Percentiles rank a stretch among this genome's conserved stretches.
Conservation (phyloP, 2,113 vertebrate species). For the Puntigrus tetrazona region DNA sequence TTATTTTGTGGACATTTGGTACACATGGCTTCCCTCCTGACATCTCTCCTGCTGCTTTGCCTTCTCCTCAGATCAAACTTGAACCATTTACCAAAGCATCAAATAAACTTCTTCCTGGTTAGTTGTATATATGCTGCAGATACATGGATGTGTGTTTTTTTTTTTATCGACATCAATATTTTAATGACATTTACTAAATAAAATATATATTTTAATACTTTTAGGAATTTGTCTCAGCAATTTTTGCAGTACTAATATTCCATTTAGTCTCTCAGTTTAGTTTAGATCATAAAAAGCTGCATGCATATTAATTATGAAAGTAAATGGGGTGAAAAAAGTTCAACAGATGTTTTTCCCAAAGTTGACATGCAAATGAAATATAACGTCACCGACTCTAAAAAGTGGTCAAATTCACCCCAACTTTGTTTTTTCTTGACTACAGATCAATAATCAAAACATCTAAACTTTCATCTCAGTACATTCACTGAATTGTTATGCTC, state of each 20-base stretch:
- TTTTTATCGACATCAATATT: not conserved
- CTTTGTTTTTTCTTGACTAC: too few relatives aligned
- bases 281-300: not conserved
- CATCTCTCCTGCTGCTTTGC: not conserved
- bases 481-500: not conserved
- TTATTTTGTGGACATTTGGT: slow-evolving; percentile 43
- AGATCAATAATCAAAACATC: too few relatives aligned
- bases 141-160: too few relatives aligned
- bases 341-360: too few relatives aligned
- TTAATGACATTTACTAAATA: not conserved
- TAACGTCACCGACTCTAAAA: too few relatives aligned
- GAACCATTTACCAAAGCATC: not conserved
- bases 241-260: not conserved
- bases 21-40: slow-evolving; percentile 18
- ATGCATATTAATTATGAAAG: not conserved
- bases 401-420: too few relatives aligned
- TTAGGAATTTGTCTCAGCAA: not conserved
- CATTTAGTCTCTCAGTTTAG: not conserved
- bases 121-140: not conserved
- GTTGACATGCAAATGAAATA: too few relatives aligned
- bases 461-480: too few relatives aligned
- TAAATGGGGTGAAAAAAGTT: not conserved
- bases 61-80: not conserved
- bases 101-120: not conserved
- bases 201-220: not conserved